phyloP scores from a whole-genome alignment of 2,113 vertebrate genomes.

The Gadus macrocephalus region DNA sequence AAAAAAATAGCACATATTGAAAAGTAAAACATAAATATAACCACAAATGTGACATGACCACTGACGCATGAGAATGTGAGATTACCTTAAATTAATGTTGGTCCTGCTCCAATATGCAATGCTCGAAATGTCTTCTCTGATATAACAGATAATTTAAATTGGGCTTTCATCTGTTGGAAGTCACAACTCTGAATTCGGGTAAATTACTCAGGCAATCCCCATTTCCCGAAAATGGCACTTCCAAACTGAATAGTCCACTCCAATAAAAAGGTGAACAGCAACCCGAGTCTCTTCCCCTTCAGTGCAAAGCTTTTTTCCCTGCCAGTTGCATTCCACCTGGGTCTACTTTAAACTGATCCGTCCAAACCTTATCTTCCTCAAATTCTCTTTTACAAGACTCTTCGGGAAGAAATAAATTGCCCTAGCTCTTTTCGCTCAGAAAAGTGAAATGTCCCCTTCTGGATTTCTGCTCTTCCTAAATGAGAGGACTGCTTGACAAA shows the following conservation, averaged over 20 bases:
- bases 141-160: too few species aligned
- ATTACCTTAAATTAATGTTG: too few species aligned
- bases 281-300: constrained; percentile 29
- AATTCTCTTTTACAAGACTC: constrained; percentile 31
- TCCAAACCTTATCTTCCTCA: constrained; percentile 43
- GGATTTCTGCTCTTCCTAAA: constrained; percentile 47
- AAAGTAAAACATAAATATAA: background rate
- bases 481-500: constrained; percentile 52
- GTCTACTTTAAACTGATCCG: constrained; percentile 27
- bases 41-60: background rate
- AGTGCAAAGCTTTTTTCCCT: background rate
- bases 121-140: too few species aligned
- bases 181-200: too few species aligned
- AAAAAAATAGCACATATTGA: background rate
- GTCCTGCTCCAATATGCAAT: too few species aligned
- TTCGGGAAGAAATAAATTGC: background rate
- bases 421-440: constrained; percentile 16
- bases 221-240: background rate
- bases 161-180: too few species aligned
- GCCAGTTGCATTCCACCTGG: constrained; percentile 37
- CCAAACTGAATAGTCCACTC: constrained; percentile 27
- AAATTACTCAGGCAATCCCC: too few species aligned
- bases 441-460: constrained; percentile 44
- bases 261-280: constrained; percentile 29
- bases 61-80: too few species aligned